Base-by-base conservation (phyloP, 2,888 invertebrate species). In the Drosophila anomalipes region DNA sequence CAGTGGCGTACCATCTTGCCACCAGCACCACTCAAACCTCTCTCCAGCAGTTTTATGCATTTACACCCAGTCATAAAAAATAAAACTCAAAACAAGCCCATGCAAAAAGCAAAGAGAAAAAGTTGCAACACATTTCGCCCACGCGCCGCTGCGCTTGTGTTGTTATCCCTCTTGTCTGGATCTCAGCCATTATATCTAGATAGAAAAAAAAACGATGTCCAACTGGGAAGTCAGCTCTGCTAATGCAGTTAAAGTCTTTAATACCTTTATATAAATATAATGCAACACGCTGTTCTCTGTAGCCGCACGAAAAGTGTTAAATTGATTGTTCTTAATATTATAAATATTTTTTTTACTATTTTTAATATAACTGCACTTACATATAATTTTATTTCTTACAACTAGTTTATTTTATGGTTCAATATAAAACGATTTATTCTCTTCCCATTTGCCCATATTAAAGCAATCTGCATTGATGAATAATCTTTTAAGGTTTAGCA, bases 31-130 rank as follows among this genome's bases (percentile, higher is more conserved):
- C 41, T 53, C 62, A 53, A 47, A n/a, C 39, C 39, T 51, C 75
- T 35, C 59, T 71, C 39, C 30, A 26, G 69, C 74, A 71, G 54
- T 77, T 89, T 90, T 88, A 82, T 90, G 90, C 90, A 86, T 89
- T 86, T 87, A 79, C 79, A 60, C 72, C 61, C 63, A 65, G 75
- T 64, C 78, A 81, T 82, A 83, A 83, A 82, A 83, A 74, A 77
- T 68, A 70, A 53, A 77, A 68, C 60, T 59, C 64, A 81, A 74
- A 86, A 81, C 64, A 81, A 70, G 62, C 65, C 68, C 72, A 71
- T 86, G 82, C 71, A 57, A 47, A 72, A 63, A 51, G 58, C 30
- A 69, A 61, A 70, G 62, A 52, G 62, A 54, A 69, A 81, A 86
- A 82, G 78, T 85, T 85, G 74, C 80, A 74, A 60, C 77, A 73